Evolutionary conservation across 2,113 vertebrate genomes (phyloP).

Genomic region (Oreochromis niloticus): DNA sequence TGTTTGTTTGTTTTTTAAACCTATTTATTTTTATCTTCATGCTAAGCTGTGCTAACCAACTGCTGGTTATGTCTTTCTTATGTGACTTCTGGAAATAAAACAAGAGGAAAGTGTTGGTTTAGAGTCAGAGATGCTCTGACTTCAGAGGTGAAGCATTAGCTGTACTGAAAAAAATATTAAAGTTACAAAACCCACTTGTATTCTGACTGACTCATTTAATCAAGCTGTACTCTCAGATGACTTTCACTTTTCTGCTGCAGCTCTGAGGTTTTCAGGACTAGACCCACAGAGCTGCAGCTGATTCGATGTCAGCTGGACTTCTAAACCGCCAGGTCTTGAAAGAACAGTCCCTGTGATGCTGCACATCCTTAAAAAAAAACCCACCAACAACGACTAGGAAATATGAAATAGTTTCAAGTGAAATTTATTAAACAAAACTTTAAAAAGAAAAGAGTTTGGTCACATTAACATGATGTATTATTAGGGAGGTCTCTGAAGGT

Average conservation of each 20-base stretch:
- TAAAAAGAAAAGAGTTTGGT: not conserved
- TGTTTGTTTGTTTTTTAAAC: not conserved
- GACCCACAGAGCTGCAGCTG: not conserved
- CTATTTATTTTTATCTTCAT: not conserved
- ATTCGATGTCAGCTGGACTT: not conserved
- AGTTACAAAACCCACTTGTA: not conserved
- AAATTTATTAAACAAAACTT: not conserved
- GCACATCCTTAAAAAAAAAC: not conserved
- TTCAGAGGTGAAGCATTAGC: not conserved
- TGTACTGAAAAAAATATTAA: not conserved
- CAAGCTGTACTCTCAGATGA: not conserved
- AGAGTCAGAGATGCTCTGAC: not conserved
- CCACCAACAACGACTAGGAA: not conserved
- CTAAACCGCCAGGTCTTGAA: not conserved
- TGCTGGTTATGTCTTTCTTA: not conserved
- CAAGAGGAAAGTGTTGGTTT: not conserved
- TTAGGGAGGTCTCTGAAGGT: not conserved
- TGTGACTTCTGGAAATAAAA: not conserved
- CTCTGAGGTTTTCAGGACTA: not conserved
- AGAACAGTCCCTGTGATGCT: not conserved
- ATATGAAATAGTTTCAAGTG: not conserved
- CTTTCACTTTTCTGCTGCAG: not conserved
- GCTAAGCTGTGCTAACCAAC: not conserved
- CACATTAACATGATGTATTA: not conserved
- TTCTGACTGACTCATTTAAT: not conserved